Percentiles rank a stretch among this genome's conserved stretches.
phyloP scores from a whole-genome alignment of 2,888 invertebrate genomes.

The Adineta ricciae region DNA sequence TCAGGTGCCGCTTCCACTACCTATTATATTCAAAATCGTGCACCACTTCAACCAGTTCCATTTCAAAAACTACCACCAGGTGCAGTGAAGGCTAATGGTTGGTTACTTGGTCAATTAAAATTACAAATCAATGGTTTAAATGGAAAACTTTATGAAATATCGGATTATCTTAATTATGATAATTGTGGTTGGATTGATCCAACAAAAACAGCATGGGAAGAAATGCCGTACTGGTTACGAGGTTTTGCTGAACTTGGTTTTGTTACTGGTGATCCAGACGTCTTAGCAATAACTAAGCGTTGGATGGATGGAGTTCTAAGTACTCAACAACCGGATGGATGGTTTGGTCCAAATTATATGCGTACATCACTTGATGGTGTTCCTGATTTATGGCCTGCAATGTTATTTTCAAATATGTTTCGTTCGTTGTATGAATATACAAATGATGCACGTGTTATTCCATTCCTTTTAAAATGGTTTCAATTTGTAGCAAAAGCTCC shows the following conservation, averaged over 20 bases:
- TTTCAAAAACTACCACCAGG: slow-evolving; percentile 14
- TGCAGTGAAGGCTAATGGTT: neutral
- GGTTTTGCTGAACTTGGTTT: neutral
- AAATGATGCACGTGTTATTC: neutral
- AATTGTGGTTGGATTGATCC: slow-evolving; percentile 17
- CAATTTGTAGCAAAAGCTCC: neutral
- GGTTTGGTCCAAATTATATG: slow-evolving; percentile 12
- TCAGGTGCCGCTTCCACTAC: neutral
- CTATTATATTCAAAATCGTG: neutral
- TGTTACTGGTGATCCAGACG: neutral
- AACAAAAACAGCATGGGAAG: slow-evolving; percentile 13
- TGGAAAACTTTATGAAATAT: neutral
- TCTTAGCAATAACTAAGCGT: neutral
- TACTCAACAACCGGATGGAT: slow-evolving; percentile 1
- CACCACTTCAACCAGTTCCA: slow-evolving; percentile 8
- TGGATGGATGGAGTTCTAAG: slow-evolving; percentile 5
- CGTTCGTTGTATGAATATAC: slow-evolving; percentile 16
- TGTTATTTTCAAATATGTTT: neutral
- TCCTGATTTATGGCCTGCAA: slow-evolving; percentile 13
- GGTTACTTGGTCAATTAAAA: slow-evolving; percentile 5
- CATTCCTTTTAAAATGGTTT: neutral
- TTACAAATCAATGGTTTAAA: slow-evolving; percentile 5
- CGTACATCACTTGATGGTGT: slow-evolving; percentile 4
- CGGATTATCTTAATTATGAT: slow-evolving; percentile 10
- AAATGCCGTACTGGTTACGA: slow-evolving; percentile 9